Evolutionary conservation across 2,888 invertebrate genomes (phyloP).

Genomic region (Cephalotes varians): DNA sequence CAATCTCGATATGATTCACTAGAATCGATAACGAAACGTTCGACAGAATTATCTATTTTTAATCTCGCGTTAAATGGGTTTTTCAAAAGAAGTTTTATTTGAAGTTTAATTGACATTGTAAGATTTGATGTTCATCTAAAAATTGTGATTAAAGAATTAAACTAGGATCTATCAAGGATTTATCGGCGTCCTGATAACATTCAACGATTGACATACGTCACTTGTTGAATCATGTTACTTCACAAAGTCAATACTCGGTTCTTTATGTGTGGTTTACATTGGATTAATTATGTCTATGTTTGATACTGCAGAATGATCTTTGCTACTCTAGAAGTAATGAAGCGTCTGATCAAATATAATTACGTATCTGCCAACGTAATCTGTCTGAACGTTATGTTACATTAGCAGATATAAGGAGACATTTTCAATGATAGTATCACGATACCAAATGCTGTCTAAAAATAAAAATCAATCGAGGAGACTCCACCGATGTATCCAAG

Average conservation of each 20-base stretch:
- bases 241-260: conserved; percentile 3
- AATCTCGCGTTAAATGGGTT: not conserved
- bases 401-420: not conserved
- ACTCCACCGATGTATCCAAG: not conserved
- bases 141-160: not conserved
- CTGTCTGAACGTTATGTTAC: not conserved
- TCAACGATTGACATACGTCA: not conserved
- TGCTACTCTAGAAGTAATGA: not conserved
- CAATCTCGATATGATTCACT: not conserved
- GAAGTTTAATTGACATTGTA: not conserved
- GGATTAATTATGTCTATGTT: conserved; percentile 1
- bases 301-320: not conserved
- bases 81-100: not conserved
- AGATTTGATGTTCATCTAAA: not conserved
- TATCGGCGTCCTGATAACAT: not conserved
- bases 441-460: not conserved
- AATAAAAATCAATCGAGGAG: not conserved
- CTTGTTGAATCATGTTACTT: conserved; percentile 26
- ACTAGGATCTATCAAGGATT: not conserved
- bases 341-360: conserved; percentile 22
- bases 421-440: not conserved
- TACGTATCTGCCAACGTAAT: not conserved
- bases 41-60: not conserved
- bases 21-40: conserved; percentile 8
- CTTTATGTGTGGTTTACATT: not conserved